Conservation (phyloP, 2,888 invertebrate genomes). For the Neuroscelio doddi region DNA sequence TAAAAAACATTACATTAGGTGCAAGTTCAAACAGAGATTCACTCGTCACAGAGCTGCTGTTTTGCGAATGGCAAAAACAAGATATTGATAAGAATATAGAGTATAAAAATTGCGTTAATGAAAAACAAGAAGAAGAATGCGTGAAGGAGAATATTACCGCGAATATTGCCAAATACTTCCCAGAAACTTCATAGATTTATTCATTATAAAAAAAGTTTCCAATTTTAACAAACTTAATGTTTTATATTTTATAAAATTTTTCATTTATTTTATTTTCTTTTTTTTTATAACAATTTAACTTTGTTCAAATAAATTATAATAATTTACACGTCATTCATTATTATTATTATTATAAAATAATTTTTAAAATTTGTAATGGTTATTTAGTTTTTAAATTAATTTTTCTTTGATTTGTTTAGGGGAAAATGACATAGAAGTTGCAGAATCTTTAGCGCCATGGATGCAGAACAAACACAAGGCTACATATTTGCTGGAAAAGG, state of each 20-base stretch:
- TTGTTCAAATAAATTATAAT: too few species aligned
- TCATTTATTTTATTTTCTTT: too few species aligned
- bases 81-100: constrained; percentile 19
- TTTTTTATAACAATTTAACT: too few species aligned
- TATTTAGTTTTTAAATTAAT: too few species aligned
- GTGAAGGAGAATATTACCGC: constrained; percentile 23
- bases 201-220: neutral
- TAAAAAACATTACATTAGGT: neutral
- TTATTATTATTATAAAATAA: too few species aligned
- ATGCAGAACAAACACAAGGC: constrained; percentile 58
- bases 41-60: neutral
- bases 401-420: constrained; percentile 71
- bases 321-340: too few species aligned
- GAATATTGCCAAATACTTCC: neutral
- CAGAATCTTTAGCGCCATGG: constrained; percentile 72
- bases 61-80: constrained; percentile 14
- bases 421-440: constrained; percentile 81
- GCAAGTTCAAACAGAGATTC: neutral
- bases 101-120: constrained; percentile 34
- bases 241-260: too few species aligned
- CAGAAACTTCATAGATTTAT: neutral
- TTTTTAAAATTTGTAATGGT: too few species aligned
- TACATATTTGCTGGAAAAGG: constrained; percentile 52
- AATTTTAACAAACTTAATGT: too few species aligned
- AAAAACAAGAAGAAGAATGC: constrained; percentile 31